A percentile compares a stretch with the other conserved stretches of the same genome.
Conservation (phyloP, 2,797 vertebrate species). For the Falco concolor region DNA sequence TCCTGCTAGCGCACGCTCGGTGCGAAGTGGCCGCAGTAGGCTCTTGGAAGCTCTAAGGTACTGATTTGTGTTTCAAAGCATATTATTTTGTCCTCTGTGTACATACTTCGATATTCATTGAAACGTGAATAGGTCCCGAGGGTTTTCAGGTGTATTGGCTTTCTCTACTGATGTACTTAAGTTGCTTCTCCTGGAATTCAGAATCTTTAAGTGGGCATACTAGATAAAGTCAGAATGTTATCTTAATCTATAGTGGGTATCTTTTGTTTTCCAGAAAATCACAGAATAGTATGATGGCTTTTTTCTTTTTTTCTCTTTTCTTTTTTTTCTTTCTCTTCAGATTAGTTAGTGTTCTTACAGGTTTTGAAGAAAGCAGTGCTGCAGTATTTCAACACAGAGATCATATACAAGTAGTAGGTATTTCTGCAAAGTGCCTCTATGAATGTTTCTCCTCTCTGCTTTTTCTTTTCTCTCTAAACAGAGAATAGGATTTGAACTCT, state of each 20-base stretch:
- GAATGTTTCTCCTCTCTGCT: neutral
- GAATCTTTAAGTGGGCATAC: neutral
- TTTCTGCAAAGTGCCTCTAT: neutral
- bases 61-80: neutral
- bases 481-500: neutral
- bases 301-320: neutral
- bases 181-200: neutral
- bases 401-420: neutral
- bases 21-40: constrained; percentile 80
- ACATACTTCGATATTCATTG: neutral
- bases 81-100: neutral
- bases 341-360: neutral
- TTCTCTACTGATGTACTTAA: neutral
- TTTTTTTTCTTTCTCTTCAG: neutral
- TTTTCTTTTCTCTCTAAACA: neutral
- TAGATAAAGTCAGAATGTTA: neutral
- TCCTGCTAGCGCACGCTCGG: constrained; percentile 76
- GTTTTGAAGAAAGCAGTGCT: neutral
- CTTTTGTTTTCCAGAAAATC: neutral
- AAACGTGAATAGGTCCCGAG: neutral
- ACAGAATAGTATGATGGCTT: neutral
- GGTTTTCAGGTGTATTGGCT: neutral
- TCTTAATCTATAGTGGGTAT: neutral
- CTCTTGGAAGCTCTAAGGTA: constrained; percentile 91
- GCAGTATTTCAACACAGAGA: neutral